These are phyloP conservation scores for Carpatolechia fugitivella DNA, from an alignment of 2,888 invertebrate genomes.

Conservation along the genomic window DNA sequence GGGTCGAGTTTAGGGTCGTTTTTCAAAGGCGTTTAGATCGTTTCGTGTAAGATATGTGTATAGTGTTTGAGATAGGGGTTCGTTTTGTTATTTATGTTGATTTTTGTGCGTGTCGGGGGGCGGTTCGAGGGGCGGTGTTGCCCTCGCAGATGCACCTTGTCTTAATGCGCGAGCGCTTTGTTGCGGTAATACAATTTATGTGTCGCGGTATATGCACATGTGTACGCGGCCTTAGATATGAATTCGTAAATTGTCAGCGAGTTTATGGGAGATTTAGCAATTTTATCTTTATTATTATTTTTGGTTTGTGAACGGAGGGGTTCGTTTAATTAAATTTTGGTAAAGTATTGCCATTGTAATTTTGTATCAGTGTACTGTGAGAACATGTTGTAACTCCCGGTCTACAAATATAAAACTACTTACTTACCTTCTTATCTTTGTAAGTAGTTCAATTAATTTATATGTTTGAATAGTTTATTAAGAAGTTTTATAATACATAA, in stretches of 20 bases:
- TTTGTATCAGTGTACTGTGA: not conserved
- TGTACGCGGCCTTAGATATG: conserved; percentile 30
- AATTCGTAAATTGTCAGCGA: conserved; percentile 33
- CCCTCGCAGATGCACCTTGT: conserved; percentile 72
- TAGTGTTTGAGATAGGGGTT: conserved; percentile 76
- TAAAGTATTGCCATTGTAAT: not conserved
- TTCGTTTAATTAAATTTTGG: conserved; percentile 25
- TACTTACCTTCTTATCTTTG: too few species aligned
- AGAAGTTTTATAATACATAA: too few species aligned
- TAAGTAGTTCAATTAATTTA: too few species aligned
- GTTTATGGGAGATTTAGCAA: conserved; percentile 59
- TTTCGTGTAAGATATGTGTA: conserved; percentile 41
- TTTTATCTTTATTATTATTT: conserved; percentile 30
- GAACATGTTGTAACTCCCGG: too few species aligned
- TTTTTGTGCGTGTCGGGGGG: conserved; percentile 71
- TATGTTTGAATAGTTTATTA: too few species aligned
- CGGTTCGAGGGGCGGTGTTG: conserved; percentile 68
- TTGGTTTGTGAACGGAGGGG: conserved; percentile 25
- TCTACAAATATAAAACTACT: too few species aligned
- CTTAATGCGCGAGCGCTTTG: conserved; percentile 70
- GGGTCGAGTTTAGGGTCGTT: conserved; percentile 26
- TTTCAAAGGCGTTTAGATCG: conserved; percentile 28
- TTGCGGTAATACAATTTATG: conserved; percentile 53
- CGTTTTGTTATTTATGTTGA: conserved; percentile 79
- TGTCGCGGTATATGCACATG: conserved; percentile 56